Evolutionary conservation across 1,140 invertebrate species (phyloP), one percentile per base, ranked within the genome.

Genomic region (Temnothorax nylanderi): DNA sequence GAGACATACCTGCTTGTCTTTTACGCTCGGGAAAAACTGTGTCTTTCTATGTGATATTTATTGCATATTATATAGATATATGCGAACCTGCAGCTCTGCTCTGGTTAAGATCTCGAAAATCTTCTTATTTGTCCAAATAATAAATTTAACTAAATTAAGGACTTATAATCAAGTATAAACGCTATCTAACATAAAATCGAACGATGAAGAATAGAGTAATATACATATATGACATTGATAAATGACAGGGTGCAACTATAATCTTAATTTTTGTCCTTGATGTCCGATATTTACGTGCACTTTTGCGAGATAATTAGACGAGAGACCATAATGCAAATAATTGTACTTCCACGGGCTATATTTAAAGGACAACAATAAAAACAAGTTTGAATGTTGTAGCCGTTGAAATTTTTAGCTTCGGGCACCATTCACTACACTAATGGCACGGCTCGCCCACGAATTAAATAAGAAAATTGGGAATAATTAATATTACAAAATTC

Each of bases 391-490:
- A 11, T 54, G 78, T 65, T 44, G 6, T 21, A 32, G 37, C 37
- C 51, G 41, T 44, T 60, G 18, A 74, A 69, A 82, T 37, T 34
- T 74, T 37, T 34, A 75, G 32, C 37, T 84, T 34, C 37, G 51
- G 34, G 51, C 10, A 3, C 37, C 7, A 2, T 44, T 26, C 10
- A 32, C 26, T 26, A 49, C 16, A 34, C 34, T 60, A 37, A 54
- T 62, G 75, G 84, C 49, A 41, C 69, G 69, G 65, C 84, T 51
- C 56, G 54, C 54, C 34, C 16, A n/a, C 32, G 78, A 90, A 87
- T 90, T 89, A 78, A 85, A 87, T 44, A 51, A 86, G 85, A 86
- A 77, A 67, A 89, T 89, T 77, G 69, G 37, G 60, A 89, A 75
- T 69, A 89, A 90, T 90, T 89, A 89, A 82, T 71, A 32, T 21